Percentiles rank a stretch among this genome's conserved stretches.
phyloP scores from a whole-genome alignment of 2,888 invertebrate genomes.

The Syritta pipiens region DNA sequence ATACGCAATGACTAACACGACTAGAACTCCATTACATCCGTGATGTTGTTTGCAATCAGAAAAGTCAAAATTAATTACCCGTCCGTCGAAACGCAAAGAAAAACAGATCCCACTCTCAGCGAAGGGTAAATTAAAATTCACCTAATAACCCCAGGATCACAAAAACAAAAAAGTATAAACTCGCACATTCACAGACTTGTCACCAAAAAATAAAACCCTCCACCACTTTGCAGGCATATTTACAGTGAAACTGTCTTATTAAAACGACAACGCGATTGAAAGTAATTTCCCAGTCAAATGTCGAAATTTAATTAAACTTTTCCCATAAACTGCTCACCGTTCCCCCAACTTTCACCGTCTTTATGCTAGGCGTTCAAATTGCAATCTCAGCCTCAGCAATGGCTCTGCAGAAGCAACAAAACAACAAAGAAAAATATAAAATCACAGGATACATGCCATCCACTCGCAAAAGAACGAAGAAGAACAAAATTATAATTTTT shows the following conservation, averaged over 20 bases:
- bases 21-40: too few species aligned
- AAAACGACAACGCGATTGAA: conserved; percentile 10
- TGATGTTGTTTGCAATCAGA: too few species aligned
- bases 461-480: neutral
- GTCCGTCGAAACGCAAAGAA: too few species aligned
- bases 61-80: too few species aligned
- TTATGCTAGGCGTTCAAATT: too few species aligned
- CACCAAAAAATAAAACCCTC: neutral
- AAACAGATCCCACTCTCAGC: too few species aligned
- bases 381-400: conserved; percentile 1
- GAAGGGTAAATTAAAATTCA: too few species aligned
- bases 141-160: neutral
- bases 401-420: neutral
- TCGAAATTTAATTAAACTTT: conserved; percentile 40
- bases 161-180: neutral
- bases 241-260: conserved; percentile 9
- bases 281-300: conserved; percentile 11
- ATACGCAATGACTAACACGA: too few species aligned
- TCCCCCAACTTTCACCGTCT: conserved; percentile 15
- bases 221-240: neutral
- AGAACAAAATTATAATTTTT: conserved; percentile 35
- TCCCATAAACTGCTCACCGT: neutral
- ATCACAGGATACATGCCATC: conserved; percentile 12
- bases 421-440: conserved; percentile 31
- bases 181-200: neutral